Conservation (phyloP, 2,888 invertebrate species). For the Erebia ligea region DNA sequence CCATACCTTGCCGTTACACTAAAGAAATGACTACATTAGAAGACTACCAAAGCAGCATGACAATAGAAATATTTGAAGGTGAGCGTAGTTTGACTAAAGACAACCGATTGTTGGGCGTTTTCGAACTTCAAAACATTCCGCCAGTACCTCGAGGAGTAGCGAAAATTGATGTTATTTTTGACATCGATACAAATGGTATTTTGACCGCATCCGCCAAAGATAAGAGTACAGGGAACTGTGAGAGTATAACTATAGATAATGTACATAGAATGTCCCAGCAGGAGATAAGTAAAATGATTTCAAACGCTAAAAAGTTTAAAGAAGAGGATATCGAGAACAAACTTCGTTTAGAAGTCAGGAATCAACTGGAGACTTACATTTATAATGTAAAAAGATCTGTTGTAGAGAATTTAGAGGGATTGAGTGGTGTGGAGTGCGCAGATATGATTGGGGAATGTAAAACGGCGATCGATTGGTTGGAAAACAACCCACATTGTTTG, state of each 20-base stretch:
- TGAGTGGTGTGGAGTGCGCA: conserved; percentile 52
- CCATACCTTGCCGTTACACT: conserved; percentile 61
- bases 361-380: conserved; percentile 65
- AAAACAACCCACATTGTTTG: conserved; percentile 54
- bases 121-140: conserved; percentile 62
- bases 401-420: conserved; percentile 48
- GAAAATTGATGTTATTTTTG: conserved; percentile 66
- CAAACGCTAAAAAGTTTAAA: conserved; percentile 55
- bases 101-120: conserved; percentile 64
- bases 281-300: conserved; percentile 61
- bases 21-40: conserved; percentile 66
- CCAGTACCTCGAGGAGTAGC: conserved; percentile 65
- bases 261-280: conserved; percentile 55
- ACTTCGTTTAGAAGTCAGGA: conserved; percentile 58
- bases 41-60: conserved; percentile 66
- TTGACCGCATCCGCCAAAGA: conserved; percentile 63
- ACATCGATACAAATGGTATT: conserved; percentile 61
- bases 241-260: conserved; percentile 57
- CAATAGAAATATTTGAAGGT: conserved; percentile 70
- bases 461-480: conserved; percentile 60
- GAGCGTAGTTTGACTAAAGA: conserved; percentile 65
- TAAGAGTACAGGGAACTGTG: conserved; percentile 55
- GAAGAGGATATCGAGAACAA: conserved; percentile 63
- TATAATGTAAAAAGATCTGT: conserved; percentile 58
- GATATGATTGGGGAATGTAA: conserved; percentile 56